A percentile compares a stretch with the other conserved stretches of the same genome.
Evolutionary conservation across 2,888 invertebrate species (phyloP).

Genomic region (Carcina quercana): DNA sequence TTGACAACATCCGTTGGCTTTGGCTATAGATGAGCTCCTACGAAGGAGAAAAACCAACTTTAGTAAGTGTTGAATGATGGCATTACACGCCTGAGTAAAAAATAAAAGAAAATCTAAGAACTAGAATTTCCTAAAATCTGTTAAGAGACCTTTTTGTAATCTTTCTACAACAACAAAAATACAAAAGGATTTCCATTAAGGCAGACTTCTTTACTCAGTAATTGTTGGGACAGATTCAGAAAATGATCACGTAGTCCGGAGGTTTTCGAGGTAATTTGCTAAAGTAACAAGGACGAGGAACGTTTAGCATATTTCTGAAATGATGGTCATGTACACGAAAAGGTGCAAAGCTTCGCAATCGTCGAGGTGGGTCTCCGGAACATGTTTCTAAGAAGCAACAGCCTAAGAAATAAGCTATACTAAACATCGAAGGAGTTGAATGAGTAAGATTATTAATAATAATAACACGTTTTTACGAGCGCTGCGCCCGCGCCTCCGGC

Average conservation of each 20-base stretch:
- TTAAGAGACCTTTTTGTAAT: no score
- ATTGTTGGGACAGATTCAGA: no score
- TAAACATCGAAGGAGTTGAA: slow-evolving; percentile 31
- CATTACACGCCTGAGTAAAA: slow-evolving; percentile 37
- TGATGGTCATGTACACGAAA: slow-evolving; percentile 6
- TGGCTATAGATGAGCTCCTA: slow-evolving; percentile 76
- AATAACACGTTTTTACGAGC: slow-evolving; percentile 62
- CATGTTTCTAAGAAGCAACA: slow-evolving; percentile 29
- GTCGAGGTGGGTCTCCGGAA: slow-evolving; percentile 25
- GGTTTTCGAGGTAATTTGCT: no score
- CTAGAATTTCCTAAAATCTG: background rate
- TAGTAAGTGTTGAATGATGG: slow-evolving; percentile 57
- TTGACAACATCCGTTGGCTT: slow-evolving; percentile 74
- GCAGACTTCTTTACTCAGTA: no score
- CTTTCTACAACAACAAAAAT: no score
- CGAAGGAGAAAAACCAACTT: slow-evolving; percentile 66
- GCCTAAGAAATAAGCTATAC: slow-evolving; percentile 21
- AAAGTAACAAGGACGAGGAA: background rate
- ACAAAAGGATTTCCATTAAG: no score
- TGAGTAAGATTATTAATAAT: slow-evolving; percentile 65
- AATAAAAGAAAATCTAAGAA: background rate
- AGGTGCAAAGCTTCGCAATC: slow-evolving; percentile 12
- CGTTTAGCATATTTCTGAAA: slow-evolving; percentile 3
- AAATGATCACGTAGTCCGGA: background rate
- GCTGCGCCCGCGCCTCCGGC: slow-evolving; percentile 60